Base-by-base conservation (phyloP, 2,888 invertebrate species). In the Ligdia adustata region DNA sequence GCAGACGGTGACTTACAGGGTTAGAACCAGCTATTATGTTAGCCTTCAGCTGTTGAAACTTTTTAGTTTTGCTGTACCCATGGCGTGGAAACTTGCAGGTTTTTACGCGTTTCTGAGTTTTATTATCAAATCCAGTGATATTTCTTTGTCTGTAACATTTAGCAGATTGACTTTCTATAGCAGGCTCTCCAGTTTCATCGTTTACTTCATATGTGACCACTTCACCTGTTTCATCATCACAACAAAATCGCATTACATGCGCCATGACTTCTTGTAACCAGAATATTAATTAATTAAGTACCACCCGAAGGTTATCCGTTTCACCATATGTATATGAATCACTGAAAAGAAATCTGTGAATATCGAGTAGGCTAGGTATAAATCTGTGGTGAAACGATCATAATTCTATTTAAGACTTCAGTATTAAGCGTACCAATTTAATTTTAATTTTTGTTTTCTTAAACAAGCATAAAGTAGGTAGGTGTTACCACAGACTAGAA, bases 221-320 rank as follows among this genome's bases (percentile, higher is more conserved):
- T 76, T 92, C 92, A 0, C 92, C 92, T 0, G 92, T 92, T 68
- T 92, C 92, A 9, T 82, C 79, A 56, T 92, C 91, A 49, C 75
- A 79, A 49, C 70, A 72, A 55, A 81, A 79, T 47, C 65, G 67
- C 35, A 65, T 64, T 9, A 69, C 41, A 20, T 59, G 57, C 27
- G 66, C 51, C 72, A 73, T 72, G 24, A 28, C 45, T 39, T 13
- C 20, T 34, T 39, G 28, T n/a, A 35, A 35, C 12, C 14, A 7
- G 15, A 26, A 15, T 37, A 20, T 22, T 9, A 24, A 7, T 20
- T 33, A 33, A 6, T 16, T 7, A 9, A n/a, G n/a, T n/a, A n/a
- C n/a, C n/a, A n/a, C n/a, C n/a, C n/a, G n/a, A n/a, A n/a, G n/a
- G n/a, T n/a, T n/a, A n/a, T n/a, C n/a, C n/a, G n/a, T n/a, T n/a